Base-by-base conservation (phyloP, 2,113 vertebrate genomes). In the Tyto alba region DNA sequence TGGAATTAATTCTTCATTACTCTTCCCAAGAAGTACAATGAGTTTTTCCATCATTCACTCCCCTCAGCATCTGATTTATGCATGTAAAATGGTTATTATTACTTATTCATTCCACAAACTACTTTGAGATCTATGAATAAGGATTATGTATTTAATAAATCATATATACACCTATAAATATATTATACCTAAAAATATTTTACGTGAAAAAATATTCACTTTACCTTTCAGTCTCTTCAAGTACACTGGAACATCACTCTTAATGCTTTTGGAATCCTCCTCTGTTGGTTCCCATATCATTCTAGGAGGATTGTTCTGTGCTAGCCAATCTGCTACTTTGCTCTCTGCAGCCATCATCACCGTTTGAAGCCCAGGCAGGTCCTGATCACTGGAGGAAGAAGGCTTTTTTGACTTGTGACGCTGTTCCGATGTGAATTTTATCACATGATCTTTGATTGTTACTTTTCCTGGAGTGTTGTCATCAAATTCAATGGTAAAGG, bases 401-500 rank as follows among this genome's bases (percentile, higher is more conserved):
- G 98, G 96, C 94, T 99, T 99, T 95, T 99, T 99, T 45, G 98
- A 98, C 84, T 99, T 99, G 67, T 98, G 98, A 66, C 99, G 98
- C 88, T 99, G 99, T 41, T 99, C 99, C 1, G 98, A 98, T 13
- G 98, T 97, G 94, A 99, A 99, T 97, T 99, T 99, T 85, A 98
- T 99, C 97, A 99, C 99, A 3, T 99, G 99, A 97, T 99, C 99
- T 97, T 99, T 99, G 97, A 99, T 99, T 45, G 99, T 99, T 84
- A 99, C 99, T 98, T 99, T 99, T 89, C 99, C 99, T 23, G 99
- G 99, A 79, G 99, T 98, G 77, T 98, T 98, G 97, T 98, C 99
- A 98, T 99, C 99, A 96, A 99, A 99, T 98, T 99, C 99, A 96
- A 99, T 99, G 81, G 99, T 99, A 98, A 99, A 99, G 78, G 99